These are phyloP conservation scores for Perizoma affinitatum DNA, from an alignment of 2,888 invertebrate genomes.

Conservation along the genomic window DNA sequence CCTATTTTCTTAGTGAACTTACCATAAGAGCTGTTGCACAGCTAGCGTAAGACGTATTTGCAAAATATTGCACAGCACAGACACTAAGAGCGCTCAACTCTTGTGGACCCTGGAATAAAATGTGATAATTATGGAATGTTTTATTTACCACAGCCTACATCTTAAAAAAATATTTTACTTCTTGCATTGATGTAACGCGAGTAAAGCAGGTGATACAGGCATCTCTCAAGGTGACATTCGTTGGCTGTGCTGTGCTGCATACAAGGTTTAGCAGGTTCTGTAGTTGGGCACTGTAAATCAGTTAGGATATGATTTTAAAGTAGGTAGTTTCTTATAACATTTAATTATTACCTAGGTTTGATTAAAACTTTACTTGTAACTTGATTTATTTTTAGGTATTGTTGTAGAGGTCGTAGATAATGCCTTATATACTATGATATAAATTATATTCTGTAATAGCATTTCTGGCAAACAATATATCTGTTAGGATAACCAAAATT, in stretches of 20 bases:
- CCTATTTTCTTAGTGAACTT: constrained; percentile 34
- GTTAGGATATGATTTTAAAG: too few species aligned
- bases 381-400: too few species aligned
- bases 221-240: constrained; percentile 82
- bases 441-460: too few species aligned
- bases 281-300: constrained; percentile 60
- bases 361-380: too few species aligned
- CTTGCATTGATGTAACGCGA: constrained; percentile 78
- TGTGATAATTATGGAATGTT: too few species aligned
- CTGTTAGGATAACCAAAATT: too few species aligned
- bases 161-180: constrained; percentile 45
- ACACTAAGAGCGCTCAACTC: constrained; percentile 79
- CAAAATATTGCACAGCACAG: constrained; percentile 82
- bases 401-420: too few species aligned
- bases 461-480: too few species aligned
- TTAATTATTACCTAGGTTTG: too few species aligned
- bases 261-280: constrained; percentile 85
- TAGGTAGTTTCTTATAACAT: too few species aligned
- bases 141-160: too few species aligned
- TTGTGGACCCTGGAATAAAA: constrained; percentile 74
- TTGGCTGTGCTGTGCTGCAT: constrained; percentile 86
- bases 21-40: constrained; percentile 81
- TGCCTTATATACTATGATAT: too few species aligned
- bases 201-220: constrained; percentile 87
- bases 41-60: constrained; percentile 74